Percentiles rank a stretch among this genome's conserved stretches.
phyloP scores from a whole-genome alignment of 1,140 invertebrate species.

The Drosophila jambulina region DNA sequence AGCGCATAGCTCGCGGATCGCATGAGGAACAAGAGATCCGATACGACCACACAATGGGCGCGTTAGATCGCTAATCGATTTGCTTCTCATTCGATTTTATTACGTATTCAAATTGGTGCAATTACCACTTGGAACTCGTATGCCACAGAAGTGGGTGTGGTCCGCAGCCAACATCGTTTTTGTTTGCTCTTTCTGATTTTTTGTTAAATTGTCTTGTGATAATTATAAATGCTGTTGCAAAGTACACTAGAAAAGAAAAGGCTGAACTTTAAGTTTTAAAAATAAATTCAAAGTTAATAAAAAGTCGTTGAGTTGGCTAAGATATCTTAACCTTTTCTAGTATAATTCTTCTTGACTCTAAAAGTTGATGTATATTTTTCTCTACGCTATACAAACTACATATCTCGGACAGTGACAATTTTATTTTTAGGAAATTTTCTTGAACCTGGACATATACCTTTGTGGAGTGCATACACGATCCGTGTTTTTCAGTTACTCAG shows the following conservation, averaged over 20 bases:
- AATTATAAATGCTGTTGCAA: slow-evolving; percentile 71
- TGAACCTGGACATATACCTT: neutral
- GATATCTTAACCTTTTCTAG: neutral
- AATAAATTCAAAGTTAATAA: neutral
- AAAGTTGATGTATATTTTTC: neutral
- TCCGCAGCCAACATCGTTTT: slow-evolving; percentile 34
- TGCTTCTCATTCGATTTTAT: slow-evolving; percentile 82
- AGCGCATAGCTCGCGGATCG: slow-evolving; percentile 12
- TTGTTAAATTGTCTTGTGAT: slow-evolving; percentile 74
- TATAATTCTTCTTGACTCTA: neutral
- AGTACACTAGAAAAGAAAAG: slow-evolving; percentile 27
- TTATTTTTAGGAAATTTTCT: neutral
- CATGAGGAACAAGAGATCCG: slow-evolving; percentile 35
- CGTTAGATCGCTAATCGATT: slow-evolving; percentile 83
- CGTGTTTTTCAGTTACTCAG: slow-evolving; percentile 3
- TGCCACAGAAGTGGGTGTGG: slow-evolving; percentile 78
- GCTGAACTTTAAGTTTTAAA: too few species aligned
- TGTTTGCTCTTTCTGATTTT: slow-evolving; percentile 51
- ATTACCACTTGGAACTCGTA: slow-evolving; percentile 80
- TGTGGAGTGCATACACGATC: neutral
- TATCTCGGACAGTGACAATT: neutral
- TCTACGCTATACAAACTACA: neutral
- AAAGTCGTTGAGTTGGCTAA: too few species aligned
- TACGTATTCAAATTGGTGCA: slow-evolving; percentile 83
- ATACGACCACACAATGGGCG: slow-evolving; percentile 79